Base-by-base conservation (phyloP, 2,113 vertebrate genomes). In the Thymallus thymallus region DNA sequence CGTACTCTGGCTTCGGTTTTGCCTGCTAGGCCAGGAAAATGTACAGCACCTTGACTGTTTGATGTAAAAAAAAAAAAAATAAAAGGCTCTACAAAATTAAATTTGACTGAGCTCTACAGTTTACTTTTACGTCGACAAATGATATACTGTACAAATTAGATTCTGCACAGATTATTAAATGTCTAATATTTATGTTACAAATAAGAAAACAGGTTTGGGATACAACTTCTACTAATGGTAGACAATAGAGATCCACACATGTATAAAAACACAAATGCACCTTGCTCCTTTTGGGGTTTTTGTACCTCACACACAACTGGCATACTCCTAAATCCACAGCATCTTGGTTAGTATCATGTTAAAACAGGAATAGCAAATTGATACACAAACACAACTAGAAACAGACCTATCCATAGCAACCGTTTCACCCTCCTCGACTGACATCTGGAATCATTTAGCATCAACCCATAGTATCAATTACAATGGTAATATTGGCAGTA, bases 261-360 rank as follows among this genome's bases (percentile, higher is more conserved):
- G 26, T 48, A 79, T 29, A 70, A 79, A 24, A 45, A 84, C 72
- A 86, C 70, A 83, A 71, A 82, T 64, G 68, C 64, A 77, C 76
- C 73, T 71, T 23, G 78, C 81, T 61, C 77, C 79, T 87, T 79
- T 84, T 41, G 35, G 61, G 69, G 61, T 77, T 60, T 65, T 61
- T 80, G 76, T 75, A 73, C 74, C 16, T 16, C 41, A 85, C 12
- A 77, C 77, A 20, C 69, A 58, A 62, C 51, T 56, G 77, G 60
- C 58, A n/a, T 71, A 23, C 2, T 32, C 64, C 72, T 76, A 32
- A 76, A 41, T n/a, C 23, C 18, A 45, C 60, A 58, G 68, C 24
- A 69, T 74, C 69, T 70, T 56, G 13, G 61, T 81, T 77, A 80
- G 71, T 80, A 82, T 76, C 35, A 70, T 58, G 82, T 68, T 67